phyloP scores from a whole-genome alignment of 2,113 vertebrate genomes.

The Cryptomyrus ogoouensis region DNA sequence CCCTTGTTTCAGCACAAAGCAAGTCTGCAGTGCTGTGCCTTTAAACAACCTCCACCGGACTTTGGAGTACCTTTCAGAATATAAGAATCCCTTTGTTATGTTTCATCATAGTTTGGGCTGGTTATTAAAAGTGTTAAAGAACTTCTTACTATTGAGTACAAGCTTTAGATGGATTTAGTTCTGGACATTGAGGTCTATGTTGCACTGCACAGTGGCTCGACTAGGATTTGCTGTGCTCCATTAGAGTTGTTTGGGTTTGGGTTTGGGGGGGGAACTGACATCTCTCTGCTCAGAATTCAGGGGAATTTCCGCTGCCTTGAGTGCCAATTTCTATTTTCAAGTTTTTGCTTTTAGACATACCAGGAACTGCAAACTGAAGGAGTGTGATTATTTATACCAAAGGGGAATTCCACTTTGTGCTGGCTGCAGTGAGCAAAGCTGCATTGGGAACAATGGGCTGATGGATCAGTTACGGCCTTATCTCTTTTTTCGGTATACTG shows the following conservation, averaged over 20 bases:
- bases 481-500: conserved; percentile 57
- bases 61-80: not conserved
- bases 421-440: conserved; percentile 49
- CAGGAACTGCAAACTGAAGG: conserved; percentile 45
- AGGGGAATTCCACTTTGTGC: conserved; percentile 59
- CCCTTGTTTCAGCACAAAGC: not conserved
- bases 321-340: conserved; percentile 57
- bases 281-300: conserved; percentile 50
- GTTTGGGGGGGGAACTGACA: conserved; percentile 57
- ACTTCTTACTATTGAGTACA: not conserved
- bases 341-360: conserved; percentile 31
- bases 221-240: conserved; percentile 41
- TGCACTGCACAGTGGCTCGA: conserved; percentile 21
- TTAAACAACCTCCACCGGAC: not conserved
- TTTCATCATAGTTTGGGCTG: not conserved
- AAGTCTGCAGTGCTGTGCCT: not conserved
- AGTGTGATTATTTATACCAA: conserved; percentile 54
- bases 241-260: conserved; percentile 57
- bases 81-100: not conserved
- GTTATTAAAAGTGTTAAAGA: too few relatives aligned
- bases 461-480: conserved; percentile 45
- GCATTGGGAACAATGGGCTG: conserved; percentile 55
- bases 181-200: not conserved
- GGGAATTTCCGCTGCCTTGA: conserved; percentile 64
- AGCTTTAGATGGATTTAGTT: not conserved